Base-by-base conservation (phyloP, 2,797 vertebrate species). In the Xerus rutilus region DNA sequence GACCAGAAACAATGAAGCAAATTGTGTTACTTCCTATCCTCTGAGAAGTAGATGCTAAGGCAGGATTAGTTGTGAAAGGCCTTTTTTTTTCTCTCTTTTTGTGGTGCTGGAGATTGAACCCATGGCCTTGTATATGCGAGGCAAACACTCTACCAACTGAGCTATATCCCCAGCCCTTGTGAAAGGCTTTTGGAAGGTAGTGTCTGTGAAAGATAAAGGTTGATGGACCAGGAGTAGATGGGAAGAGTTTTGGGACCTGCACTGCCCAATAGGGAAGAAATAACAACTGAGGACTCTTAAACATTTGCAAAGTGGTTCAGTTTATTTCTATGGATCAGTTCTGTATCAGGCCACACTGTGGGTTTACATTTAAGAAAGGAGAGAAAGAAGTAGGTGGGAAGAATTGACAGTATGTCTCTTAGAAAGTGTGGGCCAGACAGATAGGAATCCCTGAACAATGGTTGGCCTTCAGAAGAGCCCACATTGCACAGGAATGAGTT, bases 401-500 rank as follows among this genome's bases (percentile, higher is more conserved):
- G 30, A 35, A 28, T 62, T 3, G 0, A 17, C 12, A 9, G 25
- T 9, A 20, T 9, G 9, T 3, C 32, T 32, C 52, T 57, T 9
- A 28, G 47, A 57, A 70, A 13, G 3, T 74, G 54, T 59, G 62
- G 8, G 21, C 13, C 78, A 8, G 11, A 73, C 18, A 18, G 25
- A 70, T 4, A 45, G 5, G 8, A 23, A n/a, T 17, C 67, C 18
- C 11, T 8, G n/a, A 49, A 73, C 25, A 49, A 88, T 79, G 59
- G 10, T 0, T 69, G 67, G 64, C 49, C 35, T 84, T 87, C 10
- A 3, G 32, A 18, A 76, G 83, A 65, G 45, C 49, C 32, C 4
- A 11, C 1, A 0, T 6, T 70, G 59, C 28, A 1, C 7, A 28
- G 35, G 25, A 76, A 4, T 18, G 13, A 18, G 2, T 47, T 15